A percentile compares a stretch with the other conserved stretches of the same genome.
These are phyloP conservation scores for Triplophysa bombifrons DNA, from an alignment of 2,797 vertebrate species.

Conservation along the genomic window DNA sequence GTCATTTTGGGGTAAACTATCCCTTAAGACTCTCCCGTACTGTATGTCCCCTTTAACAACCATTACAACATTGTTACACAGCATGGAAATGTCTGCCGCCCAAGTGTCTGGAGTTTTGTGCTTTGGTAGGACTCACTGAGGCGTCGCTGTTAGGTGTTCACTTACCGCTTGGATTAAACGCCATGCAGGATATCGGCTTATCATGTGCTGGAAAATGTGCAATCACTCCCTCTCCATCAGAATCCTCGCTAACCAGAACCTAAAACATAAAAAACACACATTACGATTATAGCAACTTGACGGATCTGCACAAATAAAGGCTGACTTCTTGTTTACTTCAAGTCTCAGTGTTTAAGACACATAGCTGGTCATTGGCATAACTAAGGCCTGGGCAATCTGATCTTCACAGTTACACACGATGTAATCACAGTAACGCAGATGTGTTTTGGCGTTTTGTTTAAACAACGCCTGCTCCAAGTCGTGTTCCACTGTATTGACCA, in stretches of 20 bases:
- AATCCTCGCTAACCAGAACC: constrained; percentile 96
- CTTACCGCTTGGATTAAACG: constrained; percentile 97
- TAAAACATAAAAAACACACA: constrained; percentile 62
- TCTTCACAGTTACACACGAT: constrained; percentile 40
- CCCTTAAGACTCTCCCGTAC: no score
- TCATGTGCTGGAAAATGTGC: constrained; percentile 99
- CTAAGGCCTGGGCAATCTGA: constrained; percentile 38
- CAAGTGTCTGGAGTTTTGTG: constrained; percentile 48
- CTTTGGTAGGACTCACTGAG: constrained; percentile 46
- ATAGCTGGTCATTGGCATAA: constrained; percentile 40
- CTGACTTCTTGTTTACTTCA: constrained; percentile 48
- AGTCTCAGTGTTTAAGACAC: constrained; percentile 38
- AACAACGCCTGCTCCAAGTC: constrained; percentile 40
- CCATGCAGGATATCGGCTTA: constrained; percentile 99
- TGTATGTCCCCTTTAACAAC: background rate
- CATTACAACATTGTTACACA: background rate
- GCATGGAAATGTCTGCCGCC: constrained; percentile 16
- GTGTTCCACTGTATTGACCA: constrained; percentile 23
- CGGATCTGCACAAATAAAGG: constrained; percentile 26
- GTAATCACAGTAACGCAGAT: constrained; percentile 37
- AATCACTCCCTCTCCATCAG: constrained; percentile 92
- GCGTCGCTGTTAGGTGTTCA: constrained; percentile 53
- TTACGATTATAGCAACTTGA: constrained; percentile 39
- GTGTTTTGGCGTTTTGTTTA: constrained; percentile 51
- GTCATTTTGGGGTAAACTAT: no score